Base-by-base conservation (phyloP, 92 coral and sea anemone species). In the Hydrozoanthus gracilis region DNA sequence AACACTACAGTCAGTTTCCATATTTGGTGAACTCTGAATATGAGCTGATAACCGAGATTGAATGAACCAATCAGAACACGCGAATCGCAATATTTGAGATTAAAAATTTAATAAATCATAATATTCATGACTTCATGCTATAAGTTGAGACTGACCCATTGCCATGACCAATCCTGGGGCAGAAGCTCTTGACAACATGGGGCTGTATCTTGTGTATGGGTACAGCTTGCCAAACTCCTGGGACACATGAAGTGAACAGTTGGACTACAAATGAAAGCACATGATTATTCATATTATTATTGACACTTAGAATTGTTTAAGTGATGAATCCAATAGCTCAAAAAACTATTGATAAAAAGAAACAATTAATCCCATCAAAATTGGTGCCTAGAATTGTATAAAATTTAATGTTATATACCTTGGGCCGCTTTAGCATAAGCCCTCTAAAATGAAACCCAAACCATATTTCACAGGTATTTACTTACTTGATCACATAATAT, bases 161-260 rank as follows among this genome's bases (percentile, higher is more conserved):
- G 96, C 96, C 87, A 95, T 46, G 64, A 96, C 83, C 51, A 96
- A 55, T 45, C 99, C 99, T 48, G 99, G 99, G 15, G 99, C 99
- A n/a, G 91, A 77, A 2, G 79, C 46, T 83, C 89, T 93, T 8
- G 99, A 95, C 83, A 62, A 50, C 91, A 96, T 92, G 15, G 98
- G 89, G 13, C 95, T 64, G 90, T 89, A 91, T 47, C 73, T 88
- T 50, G 95, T 86, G 78, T 51, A 87, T 7, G 98, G 99, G 79
- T 95, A 93, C 76, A 84, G 79, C 50, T 84, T 74, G 56, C 98
- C 96, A 90, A 91, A 96, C 56, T 91, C 90, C 71, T 96, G 98
- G 45, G 96, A 95, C 87, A 96, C 90, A 82, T 96, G 99, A 45
- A 96, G 86, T 5, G 99, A 96, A 78, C 99, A 96, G 87, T 87